Evolutionary conservation across 2,888 invertebrate genomes (phyloP), one percentile per base, ranked within the genome.

Genomic region (Chaetogeoica ovagalla): DNA sequence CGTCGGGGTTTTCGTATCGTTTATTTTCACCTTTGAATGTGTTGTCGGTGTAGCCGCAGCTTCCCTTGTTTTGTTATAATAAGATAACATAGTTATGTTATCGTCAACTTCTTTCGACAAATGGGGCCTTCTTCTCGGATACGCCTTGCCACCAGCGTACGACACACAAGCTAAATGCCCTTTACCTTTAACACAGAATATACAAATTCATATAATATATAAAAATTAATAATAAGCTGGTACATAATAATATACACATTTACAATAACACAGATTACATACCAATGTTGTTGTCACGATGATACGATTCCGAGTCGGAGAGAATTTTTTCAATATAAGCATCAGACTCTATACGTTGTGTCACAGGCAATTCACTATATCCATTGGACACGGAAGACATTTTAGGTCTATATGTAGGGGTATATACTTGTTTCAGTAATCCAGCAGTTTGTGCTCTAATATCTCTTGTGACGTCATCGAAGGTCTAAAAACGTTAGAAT

Each of bases 151-250:
- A 85, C 93, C 94, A 86, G 93, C 91, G 89, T 93, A 94, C 86
- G 92, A 91, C 86, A 94, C 89, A 88, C 93, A 93, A 84, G 95
- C 91, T 87, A 95, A 90, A 89, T 92, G 91, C 84, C 94, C 94
- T 86, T 91, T 91, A 87, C 94, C 94, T 93, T 88, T 85, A 82
- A 75, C 62, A 63, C 30, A 48, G 30, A 30, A 30, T 30, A 23
- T n/a, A 5, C 0, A 23, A 52, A 37, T 23, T 37, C 17, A 62
- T 43, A 52, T 15, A n/a, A 43, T 63, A 30, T 23, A 63, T 30
- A 30, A 30, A 2, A 30, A 30, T 30, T 30, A 30, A 1, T 30
- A 30, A 30, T 30, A 30, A 30, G 30, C 4, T 1, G 30, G 4
- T 30, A 30, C 30, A 30, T 30, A 30, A 30, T 30, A 30, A 30